Conservation (phyloP, 1,140 invertebrate species). For the Ceratitis capitata region DNA sequence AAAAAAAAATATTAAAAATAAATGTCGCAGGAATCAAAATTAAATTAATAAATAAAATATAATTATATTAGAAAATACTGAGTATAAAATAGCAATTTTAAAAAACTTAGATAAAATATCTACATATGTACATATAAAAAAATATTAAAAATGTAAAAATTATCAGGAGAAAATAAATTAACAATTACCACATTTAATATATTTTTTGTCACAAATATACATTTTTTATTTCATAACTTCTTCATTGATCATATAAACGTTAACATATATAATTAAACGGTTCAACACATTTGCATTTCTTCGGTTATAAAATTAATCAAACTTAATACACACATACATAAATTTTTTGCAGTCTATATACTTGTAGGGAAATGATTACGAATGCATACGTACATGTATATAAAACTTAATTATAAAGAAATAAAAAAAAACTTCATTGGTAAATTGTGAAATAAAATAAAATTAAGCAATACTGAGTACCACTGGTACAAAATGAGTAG, state of each 20-base stretch:
- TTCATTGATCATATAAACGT: background rate
- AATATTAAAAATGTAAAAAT: no score
- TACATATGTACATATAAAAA: background rate
- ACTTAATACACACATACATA: background rate
- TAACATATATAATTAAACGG: background rate
- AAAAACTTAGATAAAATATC: background rate
- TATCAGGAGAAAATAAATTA: no score
- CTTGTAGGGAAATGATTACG: background rate
- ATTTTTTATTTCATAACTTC: background rate
- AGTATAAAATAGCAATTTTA: background rate
- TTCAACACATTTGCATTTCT: background rate
- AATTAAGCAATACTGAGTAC: background rate
- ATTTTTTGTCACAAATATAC: background rate
- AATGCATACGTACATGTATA: background rate
- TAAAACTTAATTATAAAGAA: conserved; percentile 3
- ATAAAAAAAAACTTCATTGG: background rate
- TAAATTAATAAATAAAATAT: background rate
- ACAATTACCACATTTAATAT: no score
- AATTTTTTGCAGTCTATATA: no score
- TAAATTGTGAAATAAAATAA: background rate
- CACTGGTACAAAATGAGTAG: background rate
- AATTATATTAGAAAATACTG: background rate
- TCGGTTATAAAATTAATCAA: background rate
- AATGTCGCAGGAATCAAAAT: background rate
- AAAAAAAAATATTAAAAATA: background rate